phyloP scores from a whole-genome alignment of 2,797 vertebrate genomes.

The Poecile montanus region DNA sequence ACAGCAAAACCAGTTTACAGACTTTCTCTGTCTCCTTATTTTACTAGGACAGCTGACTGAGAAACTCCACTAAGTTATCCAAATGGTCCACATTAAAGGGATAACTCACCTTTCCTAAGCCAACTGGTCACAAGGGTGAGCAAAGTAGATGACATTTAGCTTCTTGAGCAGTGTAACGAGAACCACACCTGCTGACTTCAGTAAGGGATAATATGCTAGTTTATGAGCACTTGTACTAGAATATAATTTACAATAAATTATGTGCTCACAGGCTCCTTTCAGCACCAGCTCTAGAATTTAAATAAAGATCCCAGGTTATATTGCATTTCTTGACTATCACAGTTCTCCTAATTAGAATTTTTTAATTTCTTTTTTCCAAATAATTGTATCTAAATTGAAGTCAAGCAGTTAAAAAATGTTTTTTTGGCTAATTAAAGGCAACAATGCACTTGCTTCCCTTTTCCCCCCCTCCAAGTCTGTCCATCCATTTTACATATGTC shows the following conservation, averaged over 20 bases:
- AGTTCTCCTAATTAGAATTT: background rate
- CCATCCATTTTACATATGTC: background rate
- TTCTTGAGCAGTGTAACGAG: background rate
- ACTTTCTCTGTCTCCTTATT: background rate
- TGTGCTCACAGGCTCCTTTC: background rate
- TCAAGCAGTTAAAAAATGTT: background rate
- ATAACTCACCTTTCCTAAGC: background rate
- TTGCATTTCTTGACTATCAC: background rate
- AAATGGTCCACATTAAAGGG: background rate
- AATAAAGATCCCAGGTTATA: background rate
- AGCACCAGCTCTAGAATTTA: background rate
- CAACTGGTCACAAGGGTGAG: background rate
- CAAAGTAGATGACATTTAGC: background rate
- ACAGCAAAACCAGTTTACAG: background rate
- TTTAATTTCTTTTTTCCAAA: background rate
- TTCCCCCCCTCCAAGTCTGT: background rate
- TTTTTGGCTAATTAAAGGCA: background rate
- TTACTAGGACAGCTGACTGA: background rate
- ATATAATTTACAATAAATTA: background rate
- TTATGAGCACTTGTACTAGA: background rate
- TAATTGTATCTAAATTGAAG: background rate
- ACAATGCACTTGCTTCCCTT: background rate
- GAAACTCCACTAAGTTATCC: background rate
- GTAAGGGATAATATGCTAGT: background rate
- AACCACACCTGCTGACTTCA: background rate